Evolutionary conservation across 1,140 invertebrate genomes (phyloP).

Genomic region (Berghia stephanieae): DNA sequence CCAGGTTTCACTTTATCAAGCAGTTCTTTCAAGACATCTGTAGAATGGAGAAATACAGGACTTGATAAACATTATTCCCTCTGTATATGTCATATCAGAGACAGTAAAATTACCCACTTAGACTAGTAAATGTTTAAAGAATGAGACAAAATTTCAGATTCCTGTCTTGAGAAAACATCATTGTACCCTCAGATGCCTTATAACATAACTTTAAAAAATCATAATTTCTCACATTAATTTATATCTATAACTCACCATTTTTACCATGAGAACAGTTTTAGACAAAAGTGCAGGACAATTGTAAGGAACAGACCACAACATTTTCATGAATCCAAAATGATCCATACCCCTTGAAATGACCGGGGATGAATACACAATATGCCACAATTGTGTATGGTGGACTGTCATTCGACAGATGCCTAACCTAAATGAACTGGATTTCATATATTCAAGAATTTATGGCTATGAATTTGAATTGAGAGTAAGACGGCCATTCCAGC

Average conservation of each 20-base stretch:
- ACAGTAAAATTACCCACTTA: background rate
- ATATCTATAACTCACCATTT: background rate
- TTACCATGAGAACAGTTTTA: background rate
- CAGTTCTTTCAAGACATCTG: slow-evolving; percentile 89
- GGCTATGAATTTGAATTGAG: no score
- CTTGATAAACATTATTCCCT: slow-evolving; percentile 17
- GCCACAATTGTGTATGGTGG: no score
- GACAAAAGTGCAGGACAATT: background rate
- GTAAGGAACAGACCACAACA: background rate
- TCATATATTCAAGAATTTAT: no score
- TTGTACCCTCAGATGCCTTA: no score
- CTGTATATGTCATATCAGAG: no score
- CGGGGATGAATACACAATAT: background rate
- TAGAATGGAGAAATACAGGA: slow-evolving; percentile 15
- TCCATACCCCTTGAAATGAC: background rate
- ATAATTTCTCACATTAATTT: no score
- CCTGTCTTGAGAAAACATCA: background rate
- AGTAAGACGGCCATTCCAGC: no score
- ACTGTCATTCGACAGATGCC: no score
- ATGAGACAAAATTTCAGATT: background rate
- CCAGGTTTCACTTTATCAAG: slow-evolving; percentile 87
- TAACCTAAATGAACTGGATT: no score
- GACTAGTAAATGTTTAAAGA: background rate
- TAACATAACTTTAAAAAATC: background rate
- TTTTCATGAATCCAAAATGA: background rate